A percentile compares a stretch with the other conserved stretches of the same genome.
These are phyloP conservation scores for Nesoenas mayeri DNA, from an alignment of 2,113 vertebrate genomes.

Conservation along the genomic window DNA sequence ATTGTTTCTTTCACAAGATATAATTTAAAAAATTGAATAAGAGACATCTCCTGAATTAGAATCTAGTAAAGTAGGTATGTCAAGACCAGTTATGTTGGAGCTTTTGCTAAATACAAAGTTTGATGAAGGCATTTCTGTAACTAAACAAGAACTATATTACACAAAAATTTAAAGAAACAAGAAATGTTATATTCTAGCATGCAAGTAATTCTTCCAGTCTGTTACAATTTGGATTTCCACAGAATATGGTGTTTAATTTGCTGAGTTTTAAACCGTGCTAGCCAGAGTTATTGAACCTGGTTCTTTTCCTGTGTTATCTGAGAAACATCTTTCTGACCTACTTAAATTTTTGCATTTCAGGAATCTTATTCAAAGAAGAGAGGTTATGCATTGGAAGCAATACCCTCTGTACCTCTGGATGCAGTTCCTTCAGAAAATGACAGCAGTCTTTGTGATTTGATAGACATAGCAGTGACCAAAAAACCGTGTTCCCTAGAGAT, in stretches of 20 bases:
- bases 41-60: not conserved
- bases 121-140: not conserved
- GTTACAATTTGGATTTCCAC: not conserved
- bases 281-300: not conserved
- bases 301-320: not conserved
- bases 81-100: not conserved
- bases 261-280: not conserved
- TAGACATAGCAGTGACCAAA: constrained; percentile 90
- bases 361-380: constrained; percentile 84
- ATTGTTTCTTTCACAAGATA: not conserved
- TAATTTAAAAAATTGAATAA: not conserved
- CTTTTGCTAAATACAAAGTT: not conserved
- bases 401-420: constrained; percentile 87
- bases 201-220: not conserved
- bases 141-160: not conserved
- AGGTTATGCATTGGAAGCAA: constrained; percentile 80
- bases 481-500: constrained; percentile 95
- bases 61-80: not conserved
- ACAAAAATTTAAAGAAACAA: not conserved
- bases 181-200: not conserved
- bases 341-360: constrained; percentile 72
- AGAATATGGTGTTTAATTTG: not conserved
- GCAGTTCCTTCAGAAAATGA: constrained; percentile 88
- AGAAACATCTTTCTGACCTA: constrained; percentile 17
- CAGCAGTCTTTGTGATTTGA: constrained; percentile 87